A percentile compares a stretch with the other conserved stretches of the same genome.
Conservation (phyloP, 1,140 invertebrate species). For the Battus philenor region DNA sequence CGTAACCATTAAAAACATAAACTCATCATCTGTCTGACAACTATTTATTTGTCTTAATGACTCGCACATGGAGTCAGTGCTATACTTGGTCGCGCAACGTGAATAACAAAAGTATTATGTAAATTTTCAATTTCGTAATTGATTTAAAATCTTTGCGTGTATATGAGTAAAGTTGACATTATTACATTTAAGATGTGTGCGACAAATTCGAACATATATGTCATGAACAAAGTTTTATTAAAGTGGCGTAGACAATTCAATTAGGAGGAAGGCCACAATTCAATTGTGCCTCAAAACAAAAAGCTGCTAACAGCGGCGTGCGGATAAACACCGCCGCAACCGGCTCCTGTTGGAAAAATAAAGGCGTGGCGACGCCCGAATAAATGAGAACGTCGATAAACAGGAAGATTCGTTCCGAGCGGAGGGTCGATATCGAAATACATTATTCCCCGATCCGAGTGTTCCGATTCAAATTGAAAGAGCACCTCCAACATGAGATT, state of each 20-base stretch:
- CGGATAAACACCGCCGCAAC: conserved; percentile 62
- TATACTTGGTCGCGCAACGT: too few relatives aligned
- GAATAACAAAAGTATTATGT: too few relatives aligned
- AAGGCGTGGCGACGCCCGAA: conserved; percentile 72
- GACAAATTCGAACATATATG: too few relatives aligned
- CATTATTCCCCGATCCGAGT: conserved; percentile 74
- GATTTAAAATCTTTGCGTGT: too few relatives aligned
- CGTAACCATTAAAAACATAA: too few relatives aligned
- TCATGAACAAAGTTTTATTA: too few relatives aligned
- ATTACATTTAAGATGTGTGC: too few relatives aligned
- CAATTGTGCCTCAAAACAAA: conserved; percentile 62
- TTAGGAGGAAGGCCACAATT: conserved; percentile 57
- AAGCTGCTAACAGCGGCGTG: conserved; percentile 60
- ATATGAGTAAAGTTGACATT: too few relatives aligned
- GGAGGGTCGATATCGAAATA: conserved; percentile 74
- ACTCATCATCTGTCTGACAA: too few relatives aligned
- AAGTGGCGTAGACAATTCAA: conserved; percentile 54
- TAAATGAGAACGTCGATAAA: conserved; percentile 74
- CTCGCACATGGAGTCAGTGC: too few relatives aligned
- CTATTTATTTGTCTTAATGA: too few relatives aligned
- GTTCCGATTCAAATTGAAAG: conserved; percentile 77
- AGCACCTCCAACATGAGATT: conserved; percentile 75
- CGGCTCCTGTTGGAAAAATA: conserved; percentile 69
- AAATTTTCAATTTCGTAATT: not conserved
- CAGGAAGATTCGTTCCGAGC: conserved; percentile 68